phyloP scores from a whole-genome alignment of 2,113 vertebrate species.

The Lophius piscatorius region DNA sequence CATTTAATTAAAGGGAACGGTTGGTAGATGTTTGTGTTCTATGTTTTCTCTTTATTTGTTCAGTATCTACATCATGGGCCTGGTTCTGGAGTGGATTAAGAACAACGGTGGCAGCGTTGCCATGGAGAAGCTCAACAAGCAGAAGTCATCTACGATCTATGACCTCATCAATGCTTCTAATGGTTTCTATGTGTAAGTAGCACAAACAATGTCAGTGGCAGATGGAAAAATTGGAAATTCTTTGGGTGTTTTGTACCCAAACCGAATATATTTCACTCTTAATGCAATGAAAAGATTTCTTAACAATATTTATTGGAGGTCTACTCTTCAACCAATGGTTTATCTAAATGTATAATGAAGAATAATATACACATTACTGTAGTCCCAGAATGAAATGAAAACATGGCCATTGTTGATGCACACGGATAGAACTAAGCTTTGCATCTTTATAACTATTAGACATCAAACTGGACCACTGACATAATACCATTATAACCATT shows the following conservation, averaged over 20 bases:
- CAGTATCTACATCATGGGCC: constrained; percentile 93
- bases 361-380: not conserved
- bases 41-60: not conserved
- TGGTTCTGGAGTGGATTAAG: constrained; percentile 97
- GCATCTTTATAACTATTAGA: no score
- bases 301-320: not conserved
- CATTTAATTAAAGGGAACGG: no score
- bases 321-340: not conserved
- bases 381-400: not conserved
- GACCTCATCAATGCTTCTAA: constrained; percentile 88
- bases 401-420: no score
- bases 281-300: no score
- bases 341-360: not conserved
- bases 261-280: no score
- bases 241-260: no score
- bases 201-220: no score
- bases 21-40: no score
- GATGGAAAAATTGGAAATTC: no score
- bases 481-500: no score
- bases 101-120: constrained; percentile 85
- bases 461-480: no score
- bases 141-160: constrained; percentile 90
- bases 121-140: constrained; percentile 88
- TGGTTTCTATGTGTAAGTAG: constrained; percentile 92
- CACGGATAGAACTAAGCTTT: no score